These are phyloP conservation scores for Nomada goodeniana DNA, from an alignment of 2,888 invertebrate genomes.

Conservation along the genomic window DNA sequence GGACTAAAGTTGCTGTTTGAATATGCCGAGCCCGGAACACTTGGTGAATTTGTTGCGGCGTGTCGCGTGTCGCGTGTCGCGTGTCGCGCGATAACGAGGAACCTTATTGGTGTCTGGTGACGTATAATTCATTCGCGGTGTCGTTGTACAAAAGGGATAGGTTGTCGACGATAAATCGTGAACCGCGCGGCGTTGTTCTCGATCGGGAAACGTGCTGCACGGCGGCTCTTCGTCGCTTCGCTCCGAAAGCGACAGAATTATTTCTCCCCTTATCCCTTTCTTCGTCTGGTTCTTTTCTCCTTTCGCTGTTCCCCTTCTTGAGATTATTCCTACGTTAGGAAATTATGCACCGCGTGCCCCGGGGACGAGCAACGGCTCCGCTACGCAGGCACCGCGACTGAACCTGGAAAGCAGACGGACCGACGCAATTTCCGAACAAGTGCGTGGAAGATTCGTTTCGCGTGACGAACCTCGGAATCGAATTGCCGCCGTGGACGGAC, in stretches of 20 bases:
- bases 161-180: too few species aligned
- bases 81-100: slow-evolving; percentile 10
- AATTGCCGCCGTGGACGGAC: slow-evolving; percentile 25
- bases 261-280: neutral
- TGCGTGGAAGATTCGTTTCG: slow-evolving; percentile 14
- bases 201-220: neutral
- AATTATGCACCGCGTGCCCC: neutral
- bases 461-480: slow-evolving; percentile 38
- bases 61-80: neutral
- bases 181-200: neutral
- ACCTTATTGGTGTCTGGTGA: slow-evolving; percentile 1
- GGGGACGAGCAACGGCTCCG: neutral
- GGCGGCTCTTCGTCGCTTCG: neutral
- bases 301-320: neutral
- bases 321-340: neutral
- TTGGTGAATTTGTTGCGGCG: neutral
- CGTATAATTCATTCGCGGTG: neutral
- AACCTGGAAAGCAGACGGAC: neutral
- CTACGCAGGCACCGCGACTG: neutral
- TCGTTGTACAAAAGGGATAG: too few species aligned
- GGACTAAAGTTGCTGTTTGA: slow-evolving; percentile 3
- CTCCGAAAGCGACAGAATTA: neutral
- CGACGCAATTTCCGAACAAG: slow-evolving; percentile 20
- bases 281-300: neutral
- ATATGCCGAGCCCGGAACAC: slow-evolving; percentile 25